Evolutionary conservation across 2,888 invertebrate genomes (phyloP).

Genomic region (Eudasyphora cyanicolor): DNA sequence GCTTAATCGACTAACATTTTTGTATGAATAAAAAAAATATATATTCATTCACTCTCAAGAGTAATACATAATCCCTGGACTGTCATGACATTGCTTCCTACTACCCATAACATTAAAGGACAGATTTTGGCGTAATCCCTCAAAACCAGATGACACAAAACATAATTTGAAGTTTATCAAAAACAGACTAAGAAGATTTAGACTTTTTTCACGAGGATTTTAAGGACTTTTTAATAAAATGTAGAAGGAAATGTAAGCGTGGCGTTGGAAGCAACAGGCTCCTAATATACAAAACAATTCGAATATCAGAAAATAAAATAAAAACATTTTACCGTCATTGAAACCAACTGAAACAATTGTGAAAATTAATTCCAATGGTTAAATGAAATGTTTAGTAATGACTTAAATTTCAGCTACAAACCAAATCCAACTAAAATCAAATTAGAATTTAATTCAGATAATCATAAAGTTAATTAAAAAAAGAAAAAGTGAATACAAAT

Average conservation of each 20-base stretch:
- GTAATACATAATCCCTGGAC: no score
- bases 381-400: no score
- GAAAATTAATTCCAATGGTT: not conserved
- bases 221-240: no score
- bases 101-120: no score
- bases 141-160: not conserved
- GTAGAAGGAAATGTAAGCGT: no score
- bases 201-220: no score
- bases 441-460: not conserved
- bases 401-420: not conserved
- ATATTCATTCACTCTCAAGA: no score
- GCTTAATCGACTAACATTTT: no score
- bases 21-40: no score
- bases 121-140: not conserved
- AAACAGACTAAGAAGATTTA: not conserved
- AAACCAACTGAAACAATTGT: not conserved
- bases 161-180: not conserved
- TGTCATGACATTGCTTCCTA: no score
- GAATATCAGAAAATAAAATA: no score
- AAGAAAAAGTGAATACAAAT: not conserved
- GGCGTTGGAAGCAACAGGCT: constrained; percentile 10
- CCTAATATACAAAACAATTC: not conserved
- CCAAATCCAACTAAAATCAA: not conserved
- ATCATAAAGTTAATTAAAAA: not conserved
- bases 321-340: no score